A percentile compares a stretch with the other conserved stretches of the same genome.
Evolutionary conservation across 2,888 invertebrate genomes (phyloP).

Genomic region (Aporophyla lueneburgensis): DNA sequence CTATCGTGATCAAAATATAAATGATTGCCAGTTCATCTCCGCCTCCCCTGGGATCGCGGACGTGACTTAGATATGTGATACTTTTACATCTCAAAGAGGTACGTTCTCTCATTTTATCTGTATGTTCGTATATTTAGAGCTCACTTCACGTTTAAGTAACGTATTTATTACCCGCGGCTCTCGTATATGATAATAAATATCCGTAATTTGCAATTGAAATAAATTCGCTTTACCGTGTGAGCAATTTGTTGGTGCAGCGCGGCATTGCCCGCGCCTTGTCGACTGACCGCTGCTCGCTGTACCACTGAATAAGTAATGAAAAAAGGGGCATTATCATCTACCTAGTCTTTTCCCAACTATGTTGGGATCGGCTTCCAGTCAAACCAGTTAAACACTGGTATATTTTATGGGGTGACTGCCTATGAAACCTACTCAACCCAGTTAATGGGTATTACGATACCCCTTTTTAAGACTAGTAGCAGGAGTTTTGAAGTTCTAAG

Average conservation of each 20-base stretch:
- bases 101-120: constrained; percentile 13
- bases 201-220: constrained; percentile 57
- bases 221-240: constrained; percentile 48
- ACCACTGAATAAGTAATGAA: constrained; percentile 6
- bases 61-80: constrained; percentile 53
- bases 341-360: too few species aligned
- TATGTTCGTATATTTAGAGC: constrained; percentile 30
- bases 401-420: too few species aligned
- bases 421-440: too few species aligned
- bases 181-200: constrained; percentile 54
- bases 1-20: constrained; percentile 50
- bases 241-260: constrained; percentile 47
- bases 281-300: constrained; percentile 20
- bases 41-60: constrained; percentile 28
- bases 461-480: too few species aligned
- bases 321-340: constrained; percentile 5
- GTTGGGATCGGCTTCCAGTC: too few species aligned
- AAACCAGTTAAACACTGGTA: too few species aligned
- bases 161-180: constrained; percentile 36
- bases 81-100: constrained; percentile 33
- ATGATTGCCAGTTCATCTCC: constrained; percentile 37
- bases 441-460: too few species aligned
- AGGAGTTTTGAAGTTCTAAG: too few species aligned
- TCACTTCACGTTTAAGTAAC: constrained; percentile 35
- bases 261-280: constrained; percentile 19